Evolutionary conservation across 2,797 vertebrate genomes (phyloP), one percentile per base, ranked within the genome.

Genomic region (Chanos chanos): DNA sequence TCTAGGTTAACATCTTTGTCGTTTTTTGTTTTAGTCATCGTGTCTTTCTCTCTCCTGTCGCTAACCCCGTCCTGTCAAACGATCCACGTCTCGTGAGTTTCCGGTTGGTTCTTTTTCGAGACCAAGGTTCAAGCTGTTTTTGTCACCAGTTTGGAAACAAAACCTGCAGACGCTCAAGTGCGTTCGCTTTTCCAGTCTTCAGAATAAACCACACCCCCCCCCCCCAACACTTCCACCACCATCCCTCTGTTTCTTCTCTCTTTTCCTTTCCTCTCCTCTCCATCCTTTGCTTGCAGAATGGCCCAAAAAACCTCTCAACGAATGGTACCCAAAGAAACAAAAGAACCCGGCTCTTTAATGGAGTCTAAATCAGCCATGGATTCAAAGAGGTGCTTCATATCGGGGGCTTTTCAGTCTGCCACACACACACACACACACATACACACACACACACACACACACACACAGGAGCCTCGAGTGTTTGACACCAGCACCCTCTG

Each of bases 331-430:
- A 66, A 72, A 16, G 10, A 82, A 79, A 86, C 79, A 89, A 89
- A 91, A 91, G 85, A 74, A 63, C 45, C 73, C 60, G 80, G 82
- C 79, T 76, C 75, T 77, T 82, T 80, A 85, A 87, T 91, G 80
- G 89, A 90, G 85, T 64, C 76, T 9, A 74, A 86, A 81, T 64
- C 85, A 87, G 86, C 85, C 85, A 81, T 82, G 73, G 22, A 81
- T 75, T 80, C 77, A 72, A 83, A 81, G 81, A 82, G 77, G 64
- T 71, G 85, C 79, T 91, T 86, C 70, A 70, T 86, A 90, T 77
- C 72, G 84, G 83, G 70, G 68, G 80, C 75, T 28, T 70, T 51
- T 43, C 75, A 66, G 72, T 41, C 36, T 70, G 52, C 59, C 64
- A 22, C 52, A 47, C 34, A 44, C 43, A 19, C 41, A 27, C 43